phyloP scores from a whole-genome alignment of 2,113 vertebrate species.

The Rhinoderma darwinii region DNA sequence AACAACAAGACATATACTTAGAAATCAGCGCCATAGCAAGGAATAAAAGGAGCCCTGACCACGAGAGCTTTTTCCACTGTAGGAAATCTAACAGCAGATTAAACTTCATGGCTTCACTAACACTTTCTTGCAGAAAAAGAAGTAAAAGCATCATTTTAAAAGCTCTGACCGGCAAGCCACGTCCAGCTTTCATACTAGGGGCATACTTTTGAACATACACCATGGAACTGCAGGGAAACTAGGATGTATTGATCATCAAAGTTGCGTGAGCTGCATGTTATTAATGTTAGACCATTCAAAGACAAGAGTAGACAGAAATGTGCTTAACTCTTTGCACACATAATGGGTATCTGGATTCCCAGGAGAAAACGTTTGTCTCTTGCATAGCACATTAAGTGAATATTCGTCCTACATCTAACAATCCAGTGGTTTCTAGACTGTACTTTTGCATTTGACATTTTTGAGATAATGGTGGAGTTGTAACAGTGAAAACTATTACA shows the following conservation, averaged over 20 bases:
- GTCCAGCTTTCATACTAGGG: neutral
- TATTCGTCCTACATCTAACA: too few relatives aligned
- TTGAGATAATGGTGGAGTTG: too few relatives aligned
- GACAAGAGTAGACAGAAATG: neutral
- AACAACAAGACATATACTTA: conserved; percentile 1
- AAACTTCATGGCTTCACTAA: neutral
- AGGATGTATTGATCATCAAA: conserved; percentile 6
- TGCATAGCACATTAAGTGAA: neutral
- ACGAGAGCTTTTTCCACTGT: neutral
- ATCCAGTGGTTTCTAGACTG: too few relatives aligned
- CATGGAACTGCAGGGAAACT: neutral
- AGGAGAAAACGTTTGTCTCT: neutral
- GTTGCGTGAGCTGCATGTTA: neutral
- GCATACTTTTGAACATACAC: neutral
- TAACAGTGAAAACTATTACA: too few relatives aligned
- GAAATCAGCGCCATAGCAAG: neutral
- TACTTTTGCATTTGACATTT: too few relatives aligned
- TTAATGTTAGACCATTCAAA: neutral
- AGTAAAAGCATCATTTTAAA: neutral
- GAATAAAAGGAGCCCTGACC: neutral
- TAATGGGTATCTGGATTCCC: neutral
- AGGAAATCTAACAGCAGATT: neutral
- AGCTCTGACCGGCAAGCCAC: neutral
- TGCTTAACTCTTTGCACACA: neutral
- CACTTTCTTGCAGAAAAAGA: neutral